These are phyloP conservation scores for Gymnosoma rotundatum DNA, from an alignment of 2,888 invertebrate species.

Conservation along the genomic window DNA sequence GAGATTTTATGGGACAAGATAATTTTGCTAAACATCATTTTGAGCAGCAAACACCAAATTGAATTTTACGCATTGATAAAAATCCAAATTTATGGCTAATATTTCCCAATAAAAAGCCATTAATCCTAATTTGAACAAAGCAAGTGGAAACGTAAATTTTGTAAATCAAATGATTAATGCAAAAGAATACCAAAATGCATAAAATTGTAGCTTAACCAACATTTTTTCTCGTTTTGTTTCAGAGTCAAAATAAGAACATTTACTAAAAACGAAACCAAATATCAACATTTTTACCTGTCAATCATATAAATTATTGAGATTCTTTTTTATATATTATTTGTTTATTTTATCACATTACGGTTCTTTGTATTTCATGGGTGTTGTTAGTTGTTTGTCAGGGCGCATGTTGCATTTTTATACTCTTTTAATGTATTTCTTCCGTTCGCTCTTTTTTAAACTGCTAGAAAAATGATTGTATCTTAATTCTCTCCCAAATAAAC, in stretches of 20 bases:
- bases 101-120: too few relatives aligned
- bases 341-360: neutral
- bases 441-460: conserved; percentile 36
- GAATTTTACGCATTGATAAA: too few relatives aligned
- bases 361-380: conserved; percentile 57
- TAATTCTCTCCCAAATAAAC: conserved; percentile 14
- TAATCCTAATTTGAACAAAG: too few relatives aligned
- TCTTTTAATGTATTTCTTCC: conserved; percentile 7
- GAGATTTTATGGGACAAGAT: too few relatives aligned
- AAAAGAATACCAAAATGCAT: neutral
- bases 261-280: neutral
- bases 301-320: conserved; percentile 38
- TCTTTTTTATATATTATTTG: conserved; percentile 2
- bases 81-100: too few relatives aligned
- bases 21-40: too few relatives aligned
- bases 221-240: neutral
- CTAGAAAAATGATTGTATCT: conserved; percentile 28
- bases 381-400: conserved; percentile 51
- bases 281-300: conserved; percentile 40
- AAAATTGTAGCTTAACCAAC: neutral
- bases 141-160: too few relatives aligned
- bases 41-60: too few relatives aligned
- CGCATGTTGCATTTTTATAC: conserved; percentile 55
- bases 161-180: conserved; percentile 39
- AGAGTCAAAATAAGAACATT: neutral